Evolutionary conservation across 92 coral and sea anemone species (phyloP).

Genomic region (Paramuricea clavata): DNA sequence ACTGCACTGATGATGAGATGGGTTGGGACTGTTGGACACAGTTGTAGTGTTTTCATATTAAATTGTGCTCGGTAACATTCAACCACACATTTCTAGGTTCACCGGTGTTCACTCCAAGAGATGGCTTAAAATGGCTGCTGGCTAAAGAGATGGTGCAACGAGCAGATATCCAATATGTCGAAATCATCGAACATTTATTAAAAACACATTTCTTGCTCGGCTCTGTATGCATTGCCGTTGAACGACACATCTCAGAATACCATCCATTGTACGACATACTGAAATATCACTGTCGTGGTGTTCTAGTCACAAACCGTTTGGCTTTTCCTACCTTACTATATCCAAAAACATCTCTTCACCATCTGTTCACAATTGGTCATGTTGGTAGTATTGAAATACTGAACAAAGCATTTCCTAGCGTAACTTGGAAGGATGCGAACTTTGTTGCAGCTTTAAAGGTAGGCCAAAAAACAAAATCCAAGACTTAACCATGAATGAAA

Average conservation of each 20-base stretch:
- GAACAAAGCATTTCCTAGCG: conserved; percentile 22
- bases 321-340: conserved; percentile 62
- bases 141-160: conserved; percentile 68
- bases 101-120: conserved; percentile 67
- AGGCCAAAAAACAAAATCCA: no score
- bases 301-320: conserved; percentile 51
- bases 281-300: conserved; percentile 78
- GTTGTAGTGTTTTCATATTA: no score
- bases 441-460: conserved; percentile 64
- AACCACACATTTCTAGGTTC: conserved; percentile 46
- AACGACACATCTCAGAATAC: conserved; percentile 58
- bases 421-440: conserved; percentile 66
- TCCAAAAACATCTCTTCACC: background rate
- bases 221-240: conserved; percentile 68
- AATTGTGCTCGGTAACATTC: no score
- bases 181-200: conserved; percentile 69
- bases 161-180: conserved; percentile 59
- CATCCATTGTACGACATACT: conserved; percentile 75
- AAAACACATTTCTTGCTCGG: conserved; percentile 70
- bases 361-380: conserved; percentile 65
- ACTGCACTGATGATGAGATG: no score
- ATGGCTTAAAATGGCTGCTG: conserved; percentile 58
- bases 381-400: conserved; percentile 53
- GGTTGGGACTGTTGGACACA: no score
- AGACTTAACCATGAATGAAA: no score